Conservation (phyloP, 2,113 vertebrate genomes). For the Podarcis cretensis region DNA sequence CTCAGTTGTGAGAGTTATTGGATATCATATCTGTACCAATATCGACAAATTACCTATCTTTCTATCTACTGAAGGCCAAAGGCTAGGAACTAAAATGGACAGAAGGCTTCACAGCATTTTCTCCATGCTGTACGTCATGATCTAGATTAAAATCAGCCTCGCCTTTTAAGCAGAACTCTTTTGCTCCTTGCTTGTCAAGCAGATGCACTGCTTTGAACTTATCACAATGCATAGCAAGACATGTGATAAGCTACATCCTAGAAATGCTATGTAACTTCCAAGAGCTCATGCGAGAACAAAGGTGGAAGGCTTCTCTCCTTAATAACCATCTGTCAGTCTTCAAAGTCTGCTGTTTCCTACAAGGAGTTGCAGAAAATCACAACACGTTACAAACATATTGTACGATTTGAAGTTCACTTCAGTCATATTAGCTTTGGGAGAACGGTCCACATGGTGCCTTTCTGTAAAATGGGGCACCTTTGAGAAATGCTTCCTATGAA, state of each 20-base stretch:
- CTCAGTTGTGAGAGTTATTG: too few relatives aligned
- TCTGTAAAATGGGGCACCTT: background rate
- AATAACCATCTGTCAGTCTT: background rate
- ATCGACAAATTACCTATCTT: too few relatives aligned
- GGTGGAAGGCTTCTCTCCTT: background rate
- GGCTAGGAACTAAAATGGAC: background rate
- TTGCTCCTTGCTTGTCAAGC: background rate
- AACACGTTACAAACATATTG: background rate
- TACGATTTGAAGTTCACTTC: background rate
- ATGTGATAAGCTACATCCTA: background rate
- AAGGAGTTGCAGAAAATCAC: background rate
- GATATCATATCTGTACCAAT: too few relatives aligned
- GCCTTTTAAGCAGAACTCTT: background rate
- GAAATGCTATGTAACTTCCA: background rate
- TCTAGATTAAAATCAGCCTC: background rate
- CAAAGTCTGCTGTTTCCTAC: background rate
- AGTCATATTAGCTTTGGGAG: background rate
- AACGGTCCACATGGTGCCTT: background rate
- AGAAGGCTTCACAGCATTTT: background rate
- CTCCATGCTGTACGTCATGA: background rate
- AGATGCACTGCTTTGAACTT: background rate
- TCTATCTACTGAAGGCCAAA: background rate
- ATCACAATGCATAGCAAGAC: background rate
- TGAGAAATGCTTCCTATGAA: background rate
- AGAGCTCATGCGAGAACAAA: background rate